Evolutionary conservation across 2,113 vertebrate genomes (phyloP).

Genomic region (Macaca fascicularis): DNA sequence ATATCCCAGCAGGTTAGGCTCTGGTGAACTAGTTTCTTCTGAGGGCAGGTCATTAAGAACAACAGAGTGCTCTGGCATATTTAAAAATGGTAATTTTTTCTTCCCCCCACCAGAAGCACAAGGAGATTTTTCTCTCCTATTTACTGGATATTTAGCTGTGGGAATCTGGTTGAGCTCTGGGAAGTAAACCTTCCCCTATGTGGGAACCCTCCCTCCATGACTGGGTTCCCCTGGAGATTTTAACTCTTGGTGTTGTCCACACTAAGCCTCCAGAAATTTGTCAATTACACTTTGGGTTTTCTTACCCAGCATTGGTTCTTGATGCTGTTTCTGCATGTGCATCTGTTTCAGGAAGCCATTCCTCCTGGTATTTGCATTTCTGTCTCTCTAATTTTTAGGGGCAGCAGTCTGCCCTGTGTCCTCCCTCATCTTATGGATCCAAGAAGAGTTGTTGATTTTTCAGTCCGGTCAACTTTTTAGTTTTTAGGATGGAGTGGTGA

Average conservation of each 20-base stretch:
- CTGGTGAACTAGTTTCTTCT: neutral
- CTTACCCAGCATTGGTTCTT: neutral
- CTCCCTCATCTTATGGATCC: neutral
- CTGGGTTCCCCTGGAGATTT: neutral
- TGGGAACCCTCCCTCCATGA: neutral
- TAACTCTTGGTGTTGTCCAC: neutral
- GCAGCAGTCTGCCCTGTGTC: neutral
- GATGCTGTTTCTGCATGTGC: neutral
- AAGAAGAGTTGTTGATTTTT: neutral
- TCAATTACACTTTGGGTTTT: neutral
- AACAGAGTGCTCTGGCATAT: neutral
- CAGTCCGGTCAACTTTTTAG: neutral
- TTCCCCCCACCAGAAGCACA: neutral
- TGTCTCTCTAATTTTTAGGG: neutral
- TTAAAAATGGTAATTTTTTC: neutral
- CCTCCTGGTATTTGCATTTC: neutral
- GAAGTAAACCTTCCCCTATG: neutral
- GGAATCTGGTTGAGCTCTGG: neutral
- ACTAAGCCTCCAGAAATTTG: neutral
- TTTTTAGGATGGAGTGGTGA: neutral
- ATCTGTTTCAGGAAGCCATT: neutral
- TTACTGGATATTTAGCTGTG: neutral
- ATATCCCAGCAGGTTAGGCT: neutral
- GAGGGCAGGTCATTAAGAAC: neutral
- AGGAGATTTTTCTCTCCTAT: neutral